phyloP scores from a whole-genome alignment of 2,888 invertebrate species.

The Dynastes hyllus region DNA sequence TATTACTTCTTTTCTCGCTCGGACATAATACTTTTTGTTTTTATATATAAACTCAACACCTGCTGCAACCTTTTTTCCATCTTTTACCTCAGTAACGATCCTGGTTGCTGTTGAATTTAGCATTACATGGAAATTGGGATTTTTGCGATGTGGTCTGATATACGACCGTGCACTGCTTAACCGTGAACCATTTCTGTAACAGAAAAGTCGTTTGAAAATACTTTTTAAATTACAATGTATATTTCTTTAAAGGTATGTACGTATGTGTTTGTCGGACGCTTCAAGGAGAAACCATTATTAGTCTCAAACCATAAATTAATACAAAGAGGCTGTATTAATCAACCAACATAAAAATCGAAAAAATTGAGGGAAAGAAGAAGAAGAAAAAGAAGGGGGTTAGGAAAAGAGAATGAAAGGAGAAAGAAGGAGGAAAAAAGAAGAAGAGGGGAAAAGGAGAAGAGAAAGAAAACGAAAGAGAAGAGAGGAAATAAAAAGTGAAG shows the following conservation, averaged over 20 bases:
- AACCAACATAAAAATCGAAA: no score
- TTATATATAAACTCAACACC: conserved; percentile 78
- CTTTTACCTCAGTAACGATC: conserved; percentile 71
- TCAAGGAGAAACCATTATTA: no score
- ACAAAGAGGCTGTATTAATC: no score
- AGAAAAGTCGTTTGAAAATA: conserved; percentile 24
- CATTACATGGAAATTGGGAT: conserved; percentile 77
- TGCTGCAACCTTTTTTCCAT: conserved; percentile 72
- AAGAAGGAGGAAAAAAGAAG: no score
- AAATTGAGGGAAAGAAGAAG: no score
- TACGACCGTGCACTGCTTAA: conserved; percentile 77
- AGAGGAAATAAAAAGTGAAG: no score
- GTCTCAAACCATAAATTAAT: no score
- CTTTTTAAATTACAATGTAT: not conserved
- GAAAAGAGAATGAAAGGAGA: no score
- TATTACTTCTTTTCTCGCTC: conserved; percentile 75
- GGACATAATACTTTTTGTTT: conserved; percentile 71
- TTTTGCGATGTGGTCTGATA: conserved; percentile 74
- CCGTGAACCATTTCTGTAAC: conserved; percentile 75
- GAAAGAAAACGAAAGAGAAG: no score
- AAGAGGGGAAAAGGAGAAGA: no score
- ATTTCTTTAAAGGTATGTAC: not conserved
- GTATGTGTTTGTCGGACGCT: not conserved
- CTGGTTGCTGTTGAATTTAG: conserved; percentile 77
- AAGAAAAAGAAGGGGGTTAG: no score